phyloP scores from a whole-genome alignment of 2,113 vertebrate species.

The Nesogale talazaci region DNA sequence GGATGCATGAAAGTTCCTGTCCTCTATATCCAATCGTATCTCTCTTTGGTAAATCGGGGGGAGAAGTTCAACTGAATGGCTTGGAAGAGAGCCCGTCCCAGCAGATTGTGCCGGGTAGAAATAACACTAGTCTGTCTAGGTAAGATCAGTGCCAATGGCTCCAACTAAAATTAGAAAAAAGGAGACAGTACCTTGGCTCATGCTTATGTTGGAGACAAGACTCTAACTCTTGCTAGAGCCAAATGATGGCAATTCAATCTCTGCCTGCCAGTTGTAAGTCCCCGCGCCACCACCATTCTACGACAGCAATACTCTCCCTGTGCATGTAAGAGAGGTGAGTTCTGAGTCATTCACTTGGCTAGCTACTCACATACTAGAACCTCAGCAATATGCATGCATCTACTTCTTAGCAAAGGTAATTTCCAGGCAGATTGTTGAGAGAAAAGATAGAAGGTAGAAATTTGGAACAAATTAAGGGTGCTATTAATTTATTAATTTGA shows the following conservation, averaged over 20 bases:
- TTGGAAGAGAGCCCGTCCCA: slow-evolving; percentile 81
- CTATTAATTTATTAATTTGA: neutral
- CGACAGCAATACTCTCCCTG: slow-evolving; percentile 46
- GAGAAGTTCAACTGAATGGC: slow-evolving; percentile 81
- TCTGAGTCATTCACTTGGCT: slow-evolving; percentile 58
- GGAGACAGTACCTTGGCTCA: slow-evolving; percentile 88
- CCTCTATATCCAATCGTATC: slow-evolving; percentile 70
- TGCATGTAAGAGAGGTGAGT: slow-evolving; percentile 40
- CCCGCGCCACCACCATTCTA: slow-evolving; percentile 49
- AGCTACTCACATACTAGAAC: neutral
- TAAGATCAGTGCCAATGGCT: slow-evolving; percentile 86
- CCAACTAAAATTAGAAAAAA: slow-evolving; percentile 88
- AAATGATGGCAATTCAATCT: slow-evolving; percentile 86
- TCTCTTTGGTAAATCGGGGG: slow-evolving; percentile 70
- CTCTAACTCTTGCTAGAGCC: slow-evolving; percentile 84
- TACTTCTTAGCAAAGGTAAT: neutral
- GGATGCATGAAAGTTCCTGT: slow-evolving; percentile 72
- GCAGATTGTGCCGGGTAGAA: slow-evolving; percentile 85
- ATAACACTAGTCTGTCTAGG: slow-evolving; percentile 87
- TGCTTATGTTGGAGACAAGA: slow-evolving; percentile 86
- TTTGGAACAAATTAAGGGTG: neutral
- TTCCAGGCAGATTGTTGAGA: neutral
- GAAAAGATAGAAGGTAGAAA: slow-evolving; percentile 2
- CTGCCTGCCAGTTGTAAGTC: slow-evolving; percentile 82
- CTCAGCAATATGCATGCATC: neutral